These are phyloP conservation scores for Anolis sagrei DNA, from an alignment of 2,113 vertebrate species.

Conservation along the genomic window DNA sequence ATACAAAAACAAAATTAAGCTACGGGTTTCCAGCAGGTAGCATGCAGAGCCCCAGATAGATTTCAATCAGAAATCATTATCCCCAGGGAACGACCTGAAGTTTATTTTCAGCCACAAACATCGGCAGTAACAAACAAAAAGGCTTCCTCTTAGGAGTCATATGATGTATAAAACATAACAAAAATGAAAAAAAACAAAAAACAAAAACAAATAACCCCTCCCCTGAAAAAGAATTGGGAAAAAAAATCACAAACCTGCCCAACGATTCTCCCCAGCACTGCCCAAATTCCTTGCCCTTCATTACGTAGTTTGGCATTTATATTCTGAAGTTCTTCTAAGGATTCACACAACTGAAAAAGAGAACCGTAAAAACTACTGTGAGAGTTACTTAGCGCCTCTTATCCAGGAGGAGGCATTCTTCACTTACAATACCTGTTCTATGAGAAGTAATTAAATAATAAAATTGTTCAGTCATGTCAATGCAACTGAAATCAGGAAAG, in stretches of 20 bases:
- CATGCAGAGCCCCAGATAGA: slow-evolving; percentile 56
- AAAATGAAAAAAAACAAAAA: no score
- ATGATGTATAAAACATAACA: not conserved
- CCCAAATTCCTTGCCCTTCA: slow-evolving; percentile 94
- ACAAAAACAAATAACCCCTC: not conserved
- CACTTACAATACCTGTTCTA: slow-evolving; percentile 19
- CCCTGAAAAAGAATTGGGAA: not conserved
- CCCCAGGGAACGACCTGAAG: slow-evolving; percentile 30
- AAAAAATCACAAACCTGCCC: slow-evolving; percentile 85
- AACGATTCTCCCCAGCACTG: slow-evolving; percentile 89
- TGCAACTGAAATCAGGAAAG: slow-evolving; percentile 36
- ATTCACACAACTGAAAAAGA: slow-evolving; percentile 90
- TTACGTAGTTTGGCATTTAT: slow-evolving; percentile 90
- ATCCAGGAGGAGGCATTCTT: slow-evolving; percentile 12
- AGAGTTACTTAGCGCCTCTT: slow-evolving; percentile 28
- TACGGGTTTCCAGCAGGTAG: slow-evolving; percentile 48
- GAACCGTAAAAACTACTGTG: slow-evolving; percentile 26
- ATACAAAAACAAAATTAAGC: slow-evolving; percentile 71
- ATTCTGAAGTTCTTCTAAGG: slow-evolving; percentile 94
- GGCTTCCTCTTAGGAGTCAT: slow-evolving; percentile 23
- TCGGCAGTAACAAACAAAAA: slow-evolving; percentile 41
- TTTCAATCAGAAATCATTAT: slow-evolving; percentile 70
- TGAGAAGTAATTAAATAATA: slow-evolving; percentile 31
- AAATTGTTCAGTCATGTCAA: slow-evolving; percentile 26
- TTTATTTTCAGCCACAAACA: slow-evolving; percentile 35